Percentiles rank a stretch among this genome's conserved stretches.
phyloP scores from a whole-genome alignment of 2,113 vertebrate species.

The Boleophthalmus pectinirostris region DNA sequence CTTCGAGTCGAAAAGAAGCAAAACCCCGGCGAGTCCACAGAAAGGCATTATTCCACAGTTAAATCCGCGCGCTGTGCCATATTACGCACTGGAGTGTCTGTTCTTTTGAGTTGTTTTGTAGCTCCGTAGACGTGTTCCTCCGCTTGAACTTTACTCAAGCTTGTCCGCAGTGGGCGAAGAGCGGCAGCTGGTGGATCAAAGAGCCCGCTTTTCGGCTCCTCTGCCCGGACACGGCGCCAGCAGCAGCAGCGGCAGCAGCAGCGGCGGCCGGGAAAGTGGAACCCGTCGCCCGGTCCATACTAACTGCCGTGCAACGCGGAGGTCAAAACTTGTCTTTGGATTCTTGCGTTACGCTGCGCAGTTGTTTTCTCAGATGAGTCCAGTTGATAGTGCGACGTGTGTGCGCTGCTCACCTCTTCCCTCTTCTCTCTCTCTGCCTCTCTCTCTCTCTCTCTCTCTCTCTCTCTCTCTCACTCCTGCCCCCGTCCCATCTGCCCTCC shows the following conservation, averaged over 20 bases:
- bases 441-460: constrained; percentile 68
- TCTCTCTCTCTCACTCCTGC: constrained; percentile 63
- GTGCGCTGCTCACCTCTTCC: constrained; percentile 58
- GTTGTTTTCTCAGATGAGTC: constrained; percentile 87
- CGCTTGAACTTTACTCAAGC: constrained; percentile 45
- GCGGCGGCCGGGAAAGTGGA: constrained; percentile 53
- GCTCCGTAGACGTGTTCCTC: constrained; percentile 13
- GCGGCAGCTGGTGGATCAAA: constrained; percentile 29
- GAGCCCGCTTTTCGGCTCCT: constrained; percentile 48
- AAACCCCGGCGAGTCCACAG: constrained; percentile 34
- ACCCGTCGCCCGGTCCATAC: constrained; percentile 72
- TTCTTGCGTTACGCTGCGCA: constrained; percentile 58
- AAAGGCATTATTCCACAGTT: constrained; percentile 50
- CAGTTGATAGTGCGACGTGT: constrained; percentile 82
- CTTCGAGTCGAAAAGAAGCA: constrained; percentile 32
- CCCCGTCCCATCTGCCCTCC: constrained; percentile 71
- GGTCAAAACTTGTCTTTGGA: neutral
- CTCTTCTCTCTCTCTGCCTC: constrained; percentile 33
- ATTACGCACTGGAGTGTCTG: neutral
- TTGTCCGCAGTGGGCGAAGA: constrained; percentile 55
- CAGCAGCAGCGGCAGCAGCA: constrained; percentile 43
- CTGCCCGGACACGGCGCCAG: constrained; percentile 53
- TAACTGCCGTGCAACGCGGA: constrained; percentile 48
- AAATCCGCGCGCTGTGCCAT: constrained; percentile 26
- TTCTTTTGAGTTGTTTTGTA: neutral